Evolutionary conservation across 1,140 invertebrate genomes (phyloP), one percentile per base, ranked within the genome.

Genomic region (Acyrthosiphon pisum): DNA sequence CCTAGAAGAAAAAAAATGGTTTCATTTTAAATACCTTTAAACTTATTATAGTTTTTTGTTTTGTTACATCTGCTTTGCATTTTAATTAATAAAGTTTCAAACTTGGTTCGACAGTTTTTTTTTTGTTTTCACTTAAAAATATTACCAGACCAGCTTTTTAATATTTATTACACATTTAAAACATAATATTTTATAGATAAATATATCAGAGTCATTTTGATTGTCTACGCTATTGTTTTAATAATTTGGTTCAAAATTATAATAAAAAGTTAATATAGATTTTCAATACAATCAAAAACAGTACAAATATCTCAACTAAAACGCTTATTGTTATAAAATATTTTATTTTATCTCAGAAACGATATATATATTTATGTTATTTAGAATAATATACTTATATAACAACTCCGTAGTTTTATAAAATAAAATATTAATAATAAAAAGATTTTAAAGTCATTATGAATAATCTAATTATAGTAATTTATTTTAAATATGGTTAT

Each of bases 31-130:
- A 60, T 90, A 60, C 11, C 23, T 90, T 41, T 90, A 41, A 90
- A 44, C 50, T 60, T 90, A 37, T 44, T 35, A 56, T 23, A 90
- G 23, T 37, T 90, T 41, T 56, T 60, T 76, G 60, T 76, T 89
- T 89, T 23, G 20, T 60, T 90, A 41, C 9, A 60, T 90, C 37
- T 90, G 35, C 53, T 60, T 60, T 60, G 41, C 20, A 90, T 90
- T 90, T 90, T 60, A 90, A 90, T 90, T 90, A 90, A 90, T 60
- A 60, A 90, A 90, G 88, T 90, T 90, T 60, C 26, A 60, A 90
- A 90, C 23, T 41, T 44, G 30, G 35, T 11, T 90, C 35, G 20
- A 41, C 26, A 41, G n/a, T 90, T 90, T 90, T 53, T 50, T 48
- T 90, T 60, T 90, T 90, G 23, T 56, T 89, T 90, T 56, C 2